Evolutionary conservation across 2,113 vertebrate species (phyloP).

Genomic region (Stomatorhinus ivindoensis): DNA sequence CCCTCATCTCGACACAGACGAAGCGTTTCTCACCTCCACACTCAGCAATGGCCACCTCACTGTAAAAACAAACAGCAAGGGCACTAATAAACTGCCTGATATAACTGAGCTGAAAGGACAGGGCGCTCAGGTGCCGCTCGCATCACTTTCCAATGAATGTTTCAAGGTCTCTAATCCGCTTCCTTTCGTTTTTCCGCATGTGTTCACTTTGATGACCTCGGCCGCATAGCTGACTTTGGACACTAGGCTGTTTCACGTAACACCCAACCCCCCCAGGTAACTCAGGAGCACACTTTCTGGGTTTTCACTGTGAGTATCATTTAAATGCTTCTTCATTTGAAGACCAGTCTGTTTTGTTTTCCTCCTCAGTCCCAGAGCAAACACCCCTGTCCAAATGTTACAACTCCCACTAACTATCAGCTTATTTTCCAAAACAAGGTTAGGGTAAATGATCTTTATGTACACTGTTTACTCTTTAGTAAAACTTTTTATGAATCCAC

Average conservation of each 20-base stretch:
- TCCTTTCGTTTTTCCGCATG: not conserved
- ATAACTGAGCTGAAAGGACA: not conserved
- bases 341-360: not conserved
- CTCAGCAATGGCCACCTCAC: not conserved
- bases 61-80: not conserved
- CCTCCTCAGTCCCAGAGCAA: not conserved
- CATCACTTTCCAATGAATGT: constrained; percentile 31
- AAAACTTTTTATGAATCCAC: not conserved
- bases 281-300: not conserved
- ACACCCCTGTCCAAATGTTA: not conserved
- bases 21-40: not conserved
- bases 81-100: not conserved
- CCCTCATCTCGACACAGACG: not conserved
- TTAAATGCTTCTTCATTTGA: not conserved
- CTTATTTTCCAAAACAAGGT: not conserved
- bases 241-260: not conserved
- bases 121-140: constrained; percentile 41
- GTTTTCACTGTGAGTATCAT: not conserved
- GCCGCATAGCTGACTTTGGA: not conserved
- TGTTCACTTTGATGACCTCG: not conserved
- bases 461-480: not conserved
- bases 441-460: not conserved
- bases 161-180: not conserved
- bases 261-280: not conserved
- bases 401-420: not conserved